phyloP scores from a whole-genome alignment of 1,140 invertebrate genomes.

The Ips typographus region DNA sequence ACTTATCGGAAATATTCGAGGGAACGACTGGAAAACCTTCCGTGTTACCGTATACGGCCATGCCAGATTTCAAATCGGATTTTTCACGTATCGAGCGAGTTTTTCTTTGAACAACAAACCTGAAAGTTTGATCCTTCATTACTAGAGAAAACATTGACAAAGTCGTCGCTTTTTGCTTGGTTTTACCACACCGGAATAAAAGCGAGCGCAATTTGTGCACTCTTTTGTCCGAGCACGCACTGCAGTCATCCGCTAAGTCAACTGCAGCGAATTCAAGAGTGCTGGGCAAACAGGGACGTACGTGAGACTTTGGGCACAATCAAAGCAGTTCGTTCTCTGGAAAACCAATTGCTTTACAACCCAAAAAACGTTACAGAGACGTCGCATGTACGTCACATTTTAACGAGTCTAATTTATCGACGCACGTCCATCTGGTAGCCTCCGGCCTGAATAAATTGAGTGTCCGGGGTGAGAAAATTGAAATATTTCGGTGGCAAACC shows the following conservation, averaged over 20 bases:
- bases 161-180: constrained; percentile 1
- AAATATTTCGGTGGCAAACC: constrained; percentile 15
- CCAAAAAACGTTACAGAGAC: not conserved
- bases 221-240: constrained; percentile 48
- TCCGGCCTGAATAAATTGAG: constrained; percentile 13
- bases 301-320: constrained; percentile 41
- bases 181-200: constrained; percentile 9
- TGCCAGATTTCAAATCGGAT: constrained; percentile 14
- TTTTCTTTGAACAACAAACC: too few species aligned
- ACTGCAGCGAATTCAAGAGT: constrained; percentile 45
- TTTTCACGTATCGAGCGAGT: constrained; percentile 1
- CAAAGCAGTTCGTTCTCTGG: constrained; percentile 31
- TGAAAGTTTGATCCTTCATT: too few species aligned
- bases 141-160: too few species aligned
- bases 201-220: constrained; percentile 37
- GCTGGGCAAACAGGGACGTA: constrained; percentile 43
- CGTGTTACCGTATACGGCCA: too few species aligned
- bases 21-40: not conserved
- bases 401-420: constrained; percentile 6
- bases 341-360: not conserved
- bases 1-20: constrained; percentile 21
- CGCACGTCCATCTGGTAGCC: not conserved
- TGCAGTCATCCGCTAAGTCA: constrained; percentile 46
- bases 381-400: constrained; percentile 1
- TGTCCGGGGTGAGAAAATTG: constrained; percentile 18